phyloP scores from a whole-genome alignment of 2,888 invertebrate species.

The Augiades crinisus region DNA sequence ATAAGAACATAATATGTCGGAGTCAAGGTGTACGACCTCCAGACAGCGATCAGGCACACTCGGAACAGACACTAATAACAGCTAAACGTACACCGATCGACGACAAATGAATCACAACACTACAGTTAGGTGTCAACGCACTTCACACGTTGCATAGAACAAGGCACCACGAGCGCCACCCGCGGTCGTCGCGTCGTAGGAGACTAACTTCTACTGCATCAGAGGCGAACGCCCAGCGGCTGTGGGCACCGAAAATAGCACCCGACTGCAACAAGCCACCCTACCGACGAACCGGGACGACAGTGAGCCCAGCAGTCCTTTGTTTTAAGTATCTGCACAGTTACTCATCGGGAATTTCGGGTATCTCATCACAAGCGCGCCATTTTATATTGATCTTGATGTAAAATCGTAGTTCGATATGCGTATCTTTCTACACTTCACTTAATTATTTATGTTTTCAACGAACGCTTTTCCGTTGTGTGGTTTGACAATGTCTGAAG shows the following conservation, averaged over 20 bases:
- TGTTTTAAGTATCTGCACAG: slow-evolving; percentile 39
- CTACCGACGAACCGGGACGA: slow-evolving; percentile 62
- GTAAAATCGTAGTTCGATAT: too few species aligned
- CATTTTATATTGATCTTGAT: too few species aligned
- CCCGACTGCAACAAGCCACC: slow-evolving; percentile 73
- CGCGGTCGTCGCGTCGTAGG: slow-evolving; percentile 60
- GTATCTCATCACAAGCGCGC: too few species aligned
- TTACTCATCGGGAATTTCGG: slow-evolving; percentile 4
- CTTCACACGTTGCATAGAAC: slow-evolving; percentile 64
- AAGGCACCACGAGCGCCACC: slow-evolving; percentile 53
- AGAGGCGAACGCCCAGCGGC: slow-evolving; percentile 66
- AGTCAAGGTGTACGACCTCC: slow-evolving; percentile 73
- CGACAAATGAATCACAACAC: slow-evolving; percentile 73
- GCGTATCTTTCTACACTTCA: too few species aligned
- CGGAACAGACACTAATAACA: slow-evolving; percentile 63
- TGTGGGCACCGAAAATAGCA: slow-evolving; percentile 70
- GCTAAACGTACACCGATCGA: slow-evolving; percentile 51
- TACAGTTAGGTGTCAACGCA: slow-evolving; percentile 79
- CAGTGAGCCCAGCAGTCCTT: slow-evolving; percentile 47
- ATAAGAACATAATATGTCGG: slow-evolving; percentile 60
- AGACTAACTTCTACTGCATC: slow-evolving; percentile 62
- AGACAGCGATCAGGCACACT: slow-evolving; percentile 55
- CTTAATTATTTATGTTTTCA: neutral
- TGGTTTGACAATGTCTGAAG: slow-evolving; percentile 50
- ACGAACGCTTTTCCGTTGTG: slow-evolving; percentile 11